A percentile compares a stretch with the other conserved stretches of the same genome.
phyloP scores from a whole-genome alignment of 2,888 invertebrate genomes.

The Agelastica alni region DNA sequence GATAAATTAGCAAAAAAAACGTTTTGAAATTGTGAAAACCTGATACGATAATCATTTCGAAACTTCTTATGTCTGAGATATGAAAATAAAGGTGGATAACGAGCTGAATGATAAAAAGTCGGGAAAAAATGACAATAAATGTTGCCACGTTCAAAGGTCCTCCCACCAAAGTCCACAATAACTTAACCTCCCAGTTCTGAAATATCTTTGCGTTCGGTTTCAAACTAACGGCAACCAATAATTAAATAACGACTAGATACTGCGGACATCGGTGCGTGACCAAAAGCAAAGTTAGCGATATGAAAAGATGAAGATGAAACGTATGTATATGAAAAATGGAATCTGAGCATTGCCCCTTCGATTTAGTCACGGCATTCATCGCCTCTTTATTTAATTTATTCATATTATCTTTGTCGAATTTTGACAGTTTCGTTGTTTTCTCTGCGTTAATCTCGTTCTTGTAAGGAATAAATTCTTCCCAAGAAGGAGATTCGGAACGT shows the following conservation, averaged over 20 bases:
- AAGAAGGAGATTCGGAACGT: conserved; percentile 45
- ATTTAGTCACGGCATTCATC: conserved; percentile 51
- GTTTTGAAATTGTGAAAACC: too few relatives aligned
- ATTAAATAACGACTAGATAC: conserved; percentile 66
- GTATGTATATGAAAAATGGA: conserved; percentile 65
- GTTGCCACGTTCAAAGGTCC: too few relatives aligned
- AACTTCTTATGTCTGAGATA: too few relatives aligned
- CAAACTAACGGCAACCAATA: too few relatives aligned
- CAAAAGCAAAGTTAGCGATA: conserved; percentile 69
- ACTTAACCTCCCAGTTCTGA: too few relatives aligned
- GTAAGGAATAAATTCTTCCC: conserved; percentile 54
- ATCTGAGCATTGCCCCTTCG: conserved; percentile 44
- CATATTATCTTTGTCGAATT: neutral
- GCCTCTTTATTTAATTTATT: conserved; percentile 43
- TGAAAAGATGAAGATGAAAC: conserved; percentile 68
- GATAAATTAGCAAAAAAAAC: too few relatives aligned
- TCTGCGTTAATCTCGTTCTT: conserved; percentile 44
- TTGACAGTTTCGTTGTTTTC: conserved; percentile 23
- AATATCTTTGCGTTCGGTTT: too few relatives aligned
- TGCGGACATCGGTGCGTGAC: conserved; percentile 71
- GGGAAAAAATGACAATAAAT: too few relatives aligned
- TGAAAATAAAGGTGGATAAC: too few relatives aligned
- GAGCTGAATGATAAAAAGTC: too few relatives aligned
- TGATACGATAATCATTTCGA: too few relatives aligned
- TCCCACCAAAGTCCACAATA: too few relatives aligned